Evolutionary conservation across 2,888 invertebrate genomes (phyloP).

Genomic region (Amaurobius ferox): DNA sequence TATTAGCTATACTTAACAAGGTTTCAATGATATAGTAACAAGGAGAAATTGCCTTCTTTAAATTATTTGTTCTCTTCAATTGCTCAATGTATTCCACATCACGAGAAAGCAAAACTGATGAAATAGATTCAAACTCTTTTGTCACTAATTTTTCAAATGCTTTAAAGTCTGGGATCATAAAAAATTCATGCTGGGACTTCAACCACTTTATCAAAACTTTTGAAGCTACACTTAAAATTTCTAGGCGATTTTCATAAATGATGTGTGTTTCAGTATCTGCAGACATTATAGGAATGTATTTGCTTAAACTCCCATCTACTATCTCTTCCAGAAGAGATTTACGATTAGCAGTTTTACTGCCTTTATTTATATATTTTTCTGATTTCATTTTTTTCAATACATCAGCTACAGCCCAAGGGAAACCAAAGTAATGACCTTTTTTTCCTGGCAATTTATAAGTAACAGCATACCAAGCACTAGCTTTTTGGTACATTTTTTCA

Average conservation of each 20-base stretch:
- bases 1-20: not conserved
- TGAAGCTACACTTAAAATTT: conserved; percentile 25
- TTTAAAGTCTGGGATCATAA: conserved; percentile 15
- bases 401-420: conserved; percentile 67
- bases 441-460: conserved; percentile 24
- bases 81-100: conserved; percentile 18
- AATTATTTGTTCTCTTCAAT: not conserved
- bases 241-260: conserved; percentile 22
- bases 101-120: conserved; percentile 1
- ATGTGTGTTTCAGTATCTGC: not conserved
- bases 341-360: not conserved
- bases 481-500: conserved; percentile 52
- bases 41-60: conserved; percentile 49
- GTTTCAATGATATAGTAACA: conserved; percentile 38
- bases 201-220: conserved; percentile 42
- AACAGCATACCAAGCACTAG: conserved; percentile 72
- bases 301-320: conserved; percentile 31
- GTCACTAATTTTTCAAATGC: conserved; percentile 14
- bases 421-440: conserved; percentile 40
- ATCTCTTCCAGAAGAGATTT: conserved; percentile 31
- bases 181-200: conserved; percentile 29
- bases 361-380: not conserved
- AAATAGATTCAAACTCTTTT: conserved; percentile 22
- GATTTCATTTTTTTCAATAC: conserved; percentile 27
- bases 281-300: not conserved